Evolutionary conservation across 1,140 invertebrate genomes (phyloP).

Genomic region (Neelides sp.): DNA sequence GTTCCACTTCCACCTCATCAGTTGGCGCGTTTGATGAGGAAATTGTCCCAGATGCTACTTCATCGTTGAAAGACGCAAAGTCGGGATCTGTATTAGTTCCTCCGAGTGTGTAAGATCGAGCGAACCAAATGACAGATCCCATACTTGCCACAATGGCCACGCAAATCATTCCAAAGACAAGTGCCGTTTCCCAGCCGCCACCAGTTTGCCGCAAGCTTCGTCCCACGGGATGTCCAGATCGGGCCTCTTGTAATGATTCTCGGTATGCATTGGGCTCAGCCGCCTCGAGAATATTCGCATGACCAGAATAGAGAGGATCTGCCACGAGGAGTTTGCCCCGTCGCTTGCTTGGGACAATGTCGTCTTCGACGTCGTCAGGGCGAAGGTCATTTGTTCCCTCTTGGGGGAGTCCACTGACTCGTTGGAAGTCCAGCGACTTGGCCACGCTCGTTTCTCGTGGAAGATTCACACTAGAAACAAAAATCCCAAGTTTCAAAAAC

Average conservation of each 20-base stretch:
- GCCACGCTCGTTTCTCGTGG: conserved; percentile 28
- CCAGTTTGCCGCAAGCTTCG: not conserved
- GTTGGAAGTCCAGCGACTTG: conserved; percentile 28
- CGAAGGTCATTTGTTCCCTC: conserved; percentile 20
- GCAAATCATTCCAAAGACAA: conserved; percentile 28
- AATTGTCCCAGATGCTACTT: conserved; percentile 6
- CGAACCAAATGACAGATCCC: conserved; percentile 28
- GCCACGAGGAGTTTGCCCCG: not conserved
- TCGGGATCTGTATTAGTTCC: not conserved
- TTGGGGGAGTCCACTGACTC: conserved; percentile 21
- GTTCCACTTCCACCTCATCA: conserved; percentile 25
- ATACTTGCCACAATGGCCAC: conserved; percentile 26
- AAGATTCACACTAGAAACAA: conserved; percentile 21
- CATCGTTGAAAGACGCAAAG: not conserved
- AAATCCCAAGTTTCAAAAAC: no score
- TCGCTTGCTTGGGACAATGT: not conserved
- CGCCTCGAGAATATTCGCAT: not conserved
- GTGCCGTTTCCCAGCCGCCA: conserved; percentile 23
- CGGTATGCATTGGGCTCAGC: not conserved
- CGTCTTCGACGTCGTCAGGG: conserved; percentile 8
- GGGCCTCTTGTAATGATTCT: not conserved
- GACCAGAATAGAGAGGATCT: not conserved
- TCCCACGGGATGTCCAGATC: no score
- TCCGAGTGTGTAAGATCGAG: conserved; percentile 10
- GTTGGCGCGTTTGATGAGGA: conserved; percentile 2